A percentile compares a stretch with the other conserved stretches of the same genome.
phyloP scores from a whole-genome alignment of 2,113 vertebrate genomes.

The Coturnix japonica region DNA sequence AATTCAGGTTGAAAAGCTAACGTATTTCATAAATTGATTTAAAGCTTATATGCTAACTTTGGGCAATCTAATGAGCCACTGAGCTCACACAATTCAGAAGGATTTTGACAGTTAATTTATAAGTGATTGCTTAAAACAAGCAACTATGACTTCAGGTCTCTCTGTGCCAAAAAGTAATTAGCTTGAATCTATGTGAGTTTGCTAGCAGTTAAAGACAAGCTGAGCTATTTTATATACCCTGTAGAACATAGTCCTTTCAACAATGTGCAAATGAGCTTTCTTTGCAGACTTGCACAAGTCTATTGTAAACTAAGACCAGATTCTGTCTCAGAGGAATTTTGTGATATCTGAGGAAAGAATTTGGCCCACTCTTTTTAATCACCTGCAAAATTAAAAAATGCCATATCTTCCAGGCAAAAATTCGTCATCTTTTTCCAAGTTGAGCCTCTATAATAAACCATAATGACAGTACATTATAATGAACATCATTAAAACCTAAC shows the following conservation, averaged over 20 bases:
- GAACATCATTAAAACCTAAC: background rate
- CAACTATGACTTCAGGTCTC: background rate
- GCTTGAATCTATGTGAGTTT: background rate
- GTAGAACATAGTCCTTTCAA: conserved; percentile 14
- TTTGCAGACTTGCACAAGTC: background rate
- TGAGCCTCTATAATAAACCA: background rate
- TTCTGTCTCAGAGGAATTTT: background rate
- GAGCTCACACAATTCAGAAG: background rate
- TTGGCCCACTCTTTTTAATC: background rate
- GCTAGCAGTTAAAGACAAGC: background rate
- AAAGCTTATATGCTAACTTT: background rate
- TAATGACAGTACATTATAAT: background rate
- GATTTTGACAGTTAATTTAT: conserved; percentile 18
- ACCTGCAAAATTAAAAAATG: conserved; percentile 45
- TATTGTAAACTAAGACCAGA: background rate
- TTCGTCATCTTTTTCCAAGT: conserved; percentile 3
- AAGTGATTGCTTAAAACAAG: conserved; percentile 12
- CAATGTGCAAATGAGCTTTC: conserved; percentile 36
- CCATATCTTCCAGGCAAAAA: background rate
- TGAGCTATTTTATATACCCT: background rate
- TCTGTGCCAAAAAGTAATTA: conserved; percentile 49
- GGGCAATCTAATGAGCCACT: background rate
- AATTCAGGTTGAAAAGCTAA: background rate
- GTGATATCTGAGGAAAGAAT: conserved; percentile 7
- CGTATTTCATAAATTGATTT: background rate